Percentiles rank a stretch among this genome's conserved stretches.
Evolutionary conservation across 2,113 vertebrate species (phyloP).

Genomic region (Hippocampus barbouri): DNA sequence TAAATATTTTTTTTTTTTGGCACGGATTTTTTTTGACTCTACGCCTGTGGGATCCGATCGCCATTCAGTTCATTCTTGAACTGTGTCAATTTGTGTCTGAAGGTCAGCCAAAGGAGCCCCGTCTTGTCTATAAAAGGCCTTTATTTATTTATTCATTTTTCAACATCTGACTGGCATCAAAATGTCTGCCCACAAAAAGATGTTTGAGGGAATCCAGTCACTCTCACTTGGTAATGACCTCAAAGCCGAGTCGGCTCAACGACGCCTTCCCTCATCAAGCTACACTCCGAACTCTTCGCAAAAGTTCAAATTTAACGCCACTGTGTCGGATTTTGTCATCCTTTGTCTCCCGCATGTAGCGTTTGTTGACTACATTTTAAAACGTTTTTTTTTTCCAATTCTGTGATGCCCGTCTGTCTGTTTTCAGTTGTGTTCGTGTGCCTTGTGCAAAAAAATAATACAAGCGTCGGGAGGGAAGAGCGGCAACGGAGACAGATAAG

Average conservation of each 20-base stretch:
- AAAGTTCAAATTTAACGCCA: conserved; percentile 34
- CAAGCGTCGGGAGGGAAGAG: conserved; percentile 40
- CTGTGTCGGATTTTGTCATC: conserved; percentile 39
- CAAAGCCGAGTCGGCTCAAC: conserved; percentile 26
- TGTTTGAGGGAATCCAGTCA: conserved; percentile 20
- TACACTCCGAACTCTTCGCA: conserved; percentile 37
- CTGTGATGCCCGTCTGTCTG: conserved; percentile 43
- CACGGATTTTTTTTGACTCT: too few species aligned
- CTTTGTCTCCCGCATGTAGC: conserved; percentile 17
- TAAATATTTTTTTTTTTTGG: too few species aligned
- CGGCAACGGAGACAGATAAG: conserved; percentile 38
- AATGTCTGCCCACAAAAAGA: conserved; percentile 32
- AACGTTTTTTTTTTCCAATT: background rate
- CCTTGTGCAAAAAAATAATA: conserved; percentile 49
- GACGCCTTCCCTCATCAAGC: conserved; percentile 2
- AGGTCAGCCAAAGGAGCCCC: background rate
- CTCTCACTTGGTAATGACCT: conserved; percentile 12
- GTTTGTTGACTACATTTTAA: conserved; percentile 35
- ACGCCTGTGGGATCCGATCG: too few species aligned
- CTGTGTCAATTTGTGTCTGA: background rate
- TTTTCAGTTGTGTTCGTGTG: conserved; percentile 32
- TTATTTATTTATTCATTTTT: background rate
- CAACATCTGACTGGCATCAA: conserved; percentile 13
- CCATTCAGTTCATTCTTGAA: too few species aligned
- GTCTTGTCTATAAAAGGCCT: background rate